A percentile compares a stretch with the other conserved stretches of the same genome.
Evolutionary conservation across 2,888 invertebrate species (phyloP).

Genomic region (Drosophila macrospina): DNA sequence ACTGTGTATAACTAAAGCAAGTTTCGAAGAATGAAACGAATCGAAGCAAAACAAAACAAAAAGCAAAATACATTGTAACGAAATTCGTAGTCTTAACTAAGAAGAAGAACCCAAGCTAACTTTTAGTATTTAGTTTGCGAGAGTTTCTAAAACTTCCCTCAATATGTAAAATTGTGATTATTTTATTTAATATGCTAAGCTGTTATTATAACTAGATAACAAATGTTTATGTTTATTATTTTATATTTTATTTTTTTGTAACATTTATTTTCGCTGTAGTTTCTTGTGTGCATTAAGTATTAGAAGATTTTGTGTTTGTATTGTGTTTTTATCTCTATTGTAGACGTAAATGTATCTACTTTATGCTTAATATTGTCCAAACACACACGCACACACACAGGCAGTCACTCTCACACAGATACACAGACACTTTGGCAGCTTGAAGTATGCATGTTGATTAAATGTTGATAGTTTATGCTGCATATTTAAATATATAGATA

Average conservation of each 20-base stretch:
- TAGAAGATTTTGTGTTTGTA: constrained; percentile 12
- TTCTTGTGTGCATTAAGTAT: constrained; percentile 29
- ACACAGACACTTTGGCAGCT: constrained; percentile 19
- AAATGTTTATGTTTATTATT: constrained; percentile 14
- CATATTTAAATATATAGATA: constrained; percentile 24
- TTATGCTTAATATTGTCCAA: constrained; percentile 14
- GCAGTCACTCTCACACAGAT: too few relatives aligned
- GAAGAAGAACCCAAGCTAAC: constrained; percentile 27
- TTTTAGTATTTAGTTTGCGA: constrained; percentile 53
- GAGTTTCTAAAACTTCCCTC: constrained; percentile 68
- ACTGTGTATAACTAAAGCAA: constrained; percentile 53
- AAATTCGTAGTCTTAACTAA: constrained; percentile 32
- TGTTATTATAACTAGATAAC: constrained; percentile 56
- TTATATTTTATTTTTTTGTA: background rate
- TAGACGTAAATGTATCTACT: constrained; percentile 31
- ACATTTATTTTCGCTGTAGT: constrained; percentile 4
- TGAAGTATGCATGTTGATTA: constrained; percentile 41
- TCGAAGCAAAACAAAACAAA: constrained; percentile 10
- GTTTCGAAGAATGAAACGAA: constrained; percentile 35
- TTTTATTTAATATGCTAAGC: constrained; percentile 65
- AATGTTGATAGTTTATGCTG: constrained; percentile 30
- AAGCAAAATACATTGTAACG: constrained; percentile 21
- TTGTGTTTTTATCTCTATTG: constrained; percentile 2
- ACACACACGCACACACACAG: constrained; percentile 9
- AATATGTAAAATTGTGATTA: constrained; percentile 70